phyloP scores from a whole-genome alignment of 2,797 vertebrate genomes.

The Sebastes aleutianus region DNA sequence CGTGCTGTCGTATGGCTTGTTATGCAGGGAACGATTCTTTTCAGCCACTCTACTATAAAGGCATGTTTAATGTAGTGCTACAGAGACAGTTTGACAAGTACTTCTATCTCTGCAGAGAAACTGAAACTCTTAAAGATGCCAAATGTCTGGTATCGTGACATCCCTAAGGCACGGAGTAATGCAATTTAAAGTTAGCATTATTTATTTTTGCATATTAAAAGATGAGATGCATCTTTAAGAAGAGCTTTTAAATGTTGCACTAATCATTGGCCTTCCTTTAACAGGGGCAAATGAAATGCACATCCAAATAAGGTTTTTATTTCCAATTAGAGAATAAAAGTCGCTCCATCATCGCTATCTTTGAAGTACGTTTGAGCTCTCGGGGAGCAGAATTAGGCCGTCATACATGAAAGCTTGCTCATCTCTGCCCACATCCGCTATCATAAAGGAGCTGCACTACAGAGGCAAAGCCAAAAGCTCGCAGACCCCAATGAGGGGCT shows the following conservation, averaged over 20 bases:
- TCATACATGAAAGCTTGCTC: constrained; percentile 73
- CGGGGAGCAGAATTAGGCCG: constrained; percentile 47
- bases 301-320: constrained; percentile 55
- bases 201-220: constrained; percentile 10
- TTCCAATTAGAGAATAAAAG: constrained; percentile 67
- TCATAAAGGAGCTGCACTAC: constrained; percentile 61
- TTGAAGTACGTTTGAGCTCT: constrained; percentile 71
- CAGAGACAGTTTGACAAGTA: background rate
- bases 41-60: background rate
- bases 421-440: constrained; percentile 62
- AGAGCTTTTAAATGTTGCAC: constrained; percentile 30
- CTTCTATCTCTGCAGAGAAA: background rate
- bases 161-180: background rate
- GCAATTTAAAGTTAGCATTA: constrained; percentile 15
- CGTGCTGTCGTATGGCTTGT: background rate
- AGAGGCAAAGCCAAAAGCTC: constrained; percentile 62
- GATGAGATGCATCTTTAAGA: background rate
- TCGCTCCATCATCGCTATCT: constrained; percentile 46
- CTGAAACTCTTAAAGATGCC: background rate
- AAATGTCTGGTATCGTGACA: too few species aligned
- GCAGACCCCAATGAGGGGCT: constrained; percentile 51
- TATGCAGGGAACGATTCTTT: background rate
- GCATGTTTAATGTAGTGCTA: background rate
- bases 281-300: constrained; percentile 41
- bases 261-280: constrained; percentile 18